Percentiles rank a stretch among this genome's conserved stretches.
Evolutionary conservation across 2,888 invertebrate genomes (phyloP).

Genomic region (Diaprepes abbreviatus): DNA sequence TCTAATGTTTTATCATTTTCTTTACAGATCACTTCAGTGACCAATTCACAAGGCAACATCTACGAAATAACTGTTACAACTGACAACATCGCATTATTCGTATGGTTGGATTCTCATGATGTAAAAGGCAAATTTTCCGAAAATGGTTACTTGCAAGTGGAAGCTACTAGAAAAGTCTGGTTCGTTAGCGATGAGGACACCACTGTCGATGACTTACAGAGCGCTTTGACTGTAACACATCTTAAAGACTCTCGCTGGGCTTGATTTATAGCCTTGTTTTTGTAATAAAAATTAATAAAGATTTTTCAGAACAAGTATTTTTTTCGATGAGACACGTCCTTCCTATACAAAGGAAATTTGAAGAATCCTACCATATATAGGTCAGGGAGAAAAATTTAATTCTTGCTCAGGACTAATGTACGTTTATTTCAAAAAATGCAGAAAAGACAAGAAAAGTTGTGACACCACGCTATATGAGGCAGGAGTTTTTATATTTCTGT

Average conservation of each 20-base stretch:
- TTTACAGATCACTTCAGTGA: slow-evolving; percentile 33
- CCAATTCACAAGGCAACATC: slow-evolving; percentile 35
- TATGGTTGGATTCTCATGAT: slow-evolving; percentile 75
- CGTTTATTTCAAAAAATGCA: too few species aligned
- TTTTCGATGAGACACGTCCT: too few species aligned
- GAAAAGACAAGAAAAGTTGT: too few species aligned
- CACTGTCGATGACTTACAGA: slow-evolving; percentile 53
- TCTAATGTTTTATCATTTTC: too few species aligned
- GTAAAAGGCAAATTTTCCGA: slow-evolving; percentile 78
- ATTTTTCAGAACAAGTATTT: too few species aligned
- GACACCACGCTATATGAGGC: too few species aligned
- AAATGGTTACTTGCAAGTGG: slow-evolving; percentile 76
- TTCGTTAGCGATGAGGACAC: slow-evolving; percentile 55
- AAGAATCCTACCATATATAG: too few species aligned
- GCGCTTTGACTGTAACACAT: slow-evolving; percentile 58
- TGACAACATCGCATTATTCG: slow-evolving; percentile 75
- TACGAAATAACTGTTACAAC: slow-evolving; percentile 66
- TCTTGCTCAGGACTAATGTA: too few species aligned
- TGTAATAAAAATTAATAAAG: too few species aligned
- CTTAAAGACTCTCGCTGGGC: slow-evolving; percentile 39
- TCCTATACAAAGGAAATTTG: too few species aligned
- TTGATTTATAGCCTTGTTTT: slow-evolving; percentile 12
- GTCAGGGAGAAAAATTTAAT: too few species aligned
- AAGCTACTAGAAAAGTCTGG: slow-evolving; percentile 53
- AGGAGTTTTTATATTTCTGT: too few species aligned